Conservation (phyloP, 2,888 invertebrate species). For the Dione juno region DNA sequence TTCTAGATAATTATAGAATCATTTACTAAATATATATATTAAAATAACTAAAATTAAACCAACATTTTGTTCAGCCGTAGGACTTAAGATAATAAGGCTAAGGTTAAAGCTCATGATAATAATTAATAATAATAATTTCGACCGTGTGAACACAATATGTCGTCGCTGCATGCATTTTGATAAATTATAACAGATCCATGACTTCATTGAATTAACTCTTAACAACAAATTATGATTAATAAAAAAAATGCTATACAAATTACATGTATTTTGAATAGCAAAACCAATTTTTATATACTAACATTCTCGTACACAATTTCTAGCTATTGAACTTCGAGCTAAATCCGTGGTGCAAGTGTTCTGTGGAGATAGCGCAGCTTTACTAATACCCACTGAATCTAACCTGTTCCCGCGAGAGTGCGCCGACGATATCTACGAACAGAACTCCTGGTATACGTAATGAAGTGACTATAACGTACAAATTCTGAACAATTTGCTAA, state of each 20-base stretch:
- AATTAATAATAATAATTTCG: no score
- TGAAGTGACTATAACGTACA: conserved; percentile 29
- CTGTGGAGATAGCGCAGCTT: conserved; percentile 39
- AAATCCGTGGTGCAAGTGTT: conserved; percentile 41
- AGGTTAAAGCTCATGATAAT: no score
- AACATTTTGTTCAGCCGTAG: no score
- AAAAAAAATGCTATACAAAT: neutral
- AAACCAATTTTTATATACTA: conserved; percentile 1
- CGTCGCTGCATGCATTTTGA: no score
- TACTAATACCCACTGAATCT: conserved; percentile 37
- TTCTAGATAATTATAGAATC: no score
- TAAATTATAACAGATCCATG: neutral
- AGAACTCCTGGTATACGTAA: conserved; percentile 34
- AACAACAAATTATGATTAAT: neutral
- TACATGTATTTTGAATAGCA: neutral
- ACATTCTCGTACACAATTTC: conserved; percentile 15
- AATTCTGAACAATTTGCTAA: conserved; percentile 15
- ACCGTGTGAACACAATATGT: no score
- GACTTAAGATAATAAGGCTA: no score
- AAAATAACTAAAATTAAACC: no score
- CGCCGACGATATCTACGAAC: conserved; percentile 23
- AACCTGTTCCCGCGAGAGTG: conserved; percentile 30
- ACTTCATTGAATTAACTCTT: neutral
- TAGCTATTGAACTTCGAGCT: conserved; percentile 23
- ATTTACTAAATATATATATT: no score